A percentile compares a stretch with the other conserved stretches of the same genome.
Evolutionary conservation across 2,113 vertebrate genomes (phyloP).

Genomic region (Pontoporia blainvillei): DNA sequence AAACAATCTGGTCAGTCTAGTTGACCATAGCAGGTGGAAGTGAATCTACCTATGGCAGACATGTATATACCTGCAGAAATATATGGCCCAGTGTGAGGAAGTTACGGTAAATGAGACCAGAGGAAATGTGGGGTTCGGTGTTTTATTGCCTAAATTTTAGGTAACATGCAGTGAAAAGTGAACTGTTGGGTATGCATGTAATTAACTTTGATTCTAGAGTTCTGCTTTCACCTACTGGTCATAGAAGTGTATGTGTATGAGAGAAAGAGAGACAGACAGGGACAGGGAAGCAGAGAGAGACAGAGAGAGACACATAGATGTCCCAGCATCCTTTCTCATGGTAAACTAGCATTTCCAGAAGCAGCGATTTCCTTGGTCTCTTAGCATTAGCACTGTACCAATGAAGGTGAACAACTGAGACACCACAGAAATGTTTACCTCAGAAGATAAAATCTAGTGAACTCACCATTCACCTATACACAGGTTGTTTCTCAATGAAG

Average conservation of each 20-base stretch:
- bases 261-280: no score
- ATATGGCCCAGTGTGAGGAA: not conserved
- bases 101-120: not conserved
- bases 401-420: no score
- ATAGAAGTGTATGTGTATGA: not conserved
- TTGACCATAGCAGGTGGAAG: not conserved
- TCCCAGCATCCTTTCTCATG: no score
- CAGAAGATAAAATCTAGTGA: no score
- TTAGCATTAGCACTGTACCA: no score
- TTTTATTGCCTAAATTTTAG: not conserved
- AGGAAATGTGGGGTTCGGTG: not conserved
- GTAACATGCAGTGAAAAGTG: not conserved
- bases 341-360: no score
- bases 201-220: conserved; percentile 3
- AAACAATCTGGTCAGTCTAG: not conserved
- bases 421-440: no score
- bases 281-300: no score
- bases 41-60: not conserved
- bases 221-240: not conserved
- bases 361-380: no score
- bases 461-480: no score
- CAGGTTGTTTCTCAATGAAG: no score
- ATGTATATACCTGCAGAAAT: not conserved
- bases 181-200: not conserved
- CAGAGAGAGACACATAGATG: no score